Percentiles rank a stretch among this genome's conserved stretches.
phyloP scores from a whole-genome alignment of 2,797 vertebrate species.

The Pseudochirops corinnae region DNA sequence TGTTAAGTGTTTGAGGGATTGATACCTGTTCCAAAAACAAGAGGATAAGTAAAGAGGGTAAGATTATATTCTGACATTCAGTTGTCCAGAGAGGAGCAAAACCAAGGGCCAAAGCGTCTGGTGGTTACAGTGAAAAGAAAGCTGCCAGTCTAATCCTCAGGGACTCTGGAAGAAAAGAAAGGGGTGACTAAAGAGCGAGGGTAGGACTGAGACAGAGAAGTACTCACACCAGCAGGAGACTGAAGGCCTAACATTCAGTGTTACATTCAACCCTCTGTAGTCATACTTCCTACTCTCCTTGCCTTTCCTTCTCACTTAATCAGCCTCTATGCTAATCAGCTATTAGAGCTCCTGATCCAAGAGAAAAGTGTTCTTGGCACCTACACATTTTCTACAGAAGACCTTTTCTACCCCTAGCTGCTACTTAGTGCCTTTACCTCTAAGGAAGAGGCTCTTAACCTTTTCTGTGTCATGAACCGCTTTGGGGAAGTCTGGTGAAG shows the following conservation, averaged over 20 bases:
- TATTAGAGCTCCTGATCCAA: background rate
- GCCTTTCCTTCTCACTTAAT: background rate
- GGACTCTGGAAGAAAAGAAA: background rate
- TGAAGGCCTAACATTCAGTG: background rate
- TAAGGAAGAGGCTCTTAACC: background rate
- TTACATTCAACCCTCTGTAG: background rate
- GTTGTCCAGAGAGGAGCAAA: background rate
- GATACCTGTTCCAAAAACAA: background rate
- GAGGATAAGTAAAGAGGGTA: background rate
- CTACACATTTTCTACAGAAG: background rate
- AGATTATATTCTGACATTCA: background rate
- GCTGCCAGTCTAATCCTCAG: background rate
- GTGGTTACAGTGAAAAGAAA: background rate
- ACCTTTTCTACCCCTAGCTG: background rate
- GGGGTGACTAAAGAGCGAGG: background rate
- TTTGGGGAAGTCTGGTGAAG: background rate
- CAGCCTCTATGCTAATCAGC: background rate
- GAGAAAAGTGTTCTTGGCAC: background rate
- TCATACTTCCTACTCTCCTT: background rate
- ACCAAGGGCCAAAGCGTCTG: background rate
- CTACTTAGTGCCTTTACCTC: background rate
- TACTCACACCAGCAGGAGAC: background rate
- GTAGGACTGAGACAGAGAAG: background rate
- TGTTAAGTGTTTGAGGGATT: background rate
- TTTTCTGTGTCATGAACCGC: background rate